Evolutionary conservation across 2,797 vertebrate species (phyloP), one percentile per base, ranked within the genome.

Genomic region (Melopsittacus undulatus): DNA sequence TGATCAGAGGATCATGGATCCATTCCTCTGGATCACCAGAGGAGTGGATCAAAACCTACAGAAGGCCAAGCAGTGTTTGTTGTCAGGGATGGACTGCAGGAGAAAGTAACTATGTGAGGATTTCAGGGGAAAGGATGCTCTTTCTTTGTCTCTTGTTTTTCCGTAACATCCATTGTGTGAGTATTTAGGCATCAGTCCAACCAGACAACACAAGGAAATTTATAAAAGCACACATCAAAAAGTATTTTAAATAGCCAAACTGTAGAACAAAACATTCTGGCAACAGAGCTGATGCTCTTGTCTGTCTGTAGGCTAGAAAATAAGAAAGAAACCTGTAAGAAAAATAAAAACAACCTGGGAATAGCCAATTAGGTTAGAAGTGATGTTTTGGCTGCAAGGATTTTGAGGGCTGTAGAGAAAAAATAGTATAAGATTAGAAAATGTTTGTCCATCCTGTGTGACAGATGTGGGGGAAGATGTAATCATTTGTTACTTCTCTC

Each of bases 241-340:
- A 87, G 51, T 82, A 16, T 96, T 94, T 94, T 84, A 93, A 95
- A 92, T 89, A 63, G 48, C 67, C 91, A 56, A 78, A 86, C 32
- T 49, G 87, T 76, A 40, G 83, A 63, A 70, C 87, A 90, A 80
- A 64, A 68, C 26, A 57, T 85, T 87, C 88, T 80, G 70, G 81
- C 69, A 67, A 11, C 13, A 18, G 78, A 76, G 91, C n/a, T 54
- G 63, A 78, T 61, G 80, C 61, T 81, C 84, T 77, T 89, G 85
- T 93, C 85, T 42, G 83, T 70, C 68, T 40, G 43, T 23, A 36
- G 62, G 83, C 64, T 49, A 15, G 76, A 63, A 87, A 89, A 73
- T 70, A 75, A 48, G 86, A 72, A 52, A 23, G 70, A 67, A 81
- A 79, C 43, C 64, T 38, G 29, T 51, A 77, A 61, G 81, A 68